These are phyloP conservation scores for Hololepta plana DNA, from an alignment of 2,888 invertebrate species.

Conservation along the genomic window DNA sequence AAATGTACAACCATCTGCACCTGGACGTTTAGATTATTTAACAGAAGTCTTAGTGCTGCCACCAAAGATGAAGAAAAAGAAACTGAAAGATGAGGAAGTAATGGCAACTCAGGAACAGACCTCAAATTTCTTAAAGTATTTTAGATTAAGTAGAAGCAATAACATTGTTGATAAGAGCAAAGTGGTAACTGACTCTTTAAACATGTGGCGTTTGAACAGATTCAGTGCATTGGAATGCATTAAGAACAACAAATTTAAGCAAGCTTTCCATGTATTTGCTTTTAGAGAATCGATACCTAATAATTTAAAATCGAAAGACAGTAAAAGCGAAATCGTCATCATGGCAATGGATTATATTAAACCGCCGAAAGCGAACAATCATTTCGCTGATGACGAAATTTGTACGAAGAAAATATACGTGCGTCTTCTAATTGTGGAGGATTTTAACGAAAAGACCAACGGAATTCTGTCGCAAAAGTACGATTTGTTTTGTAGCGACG, in stretches of 20 bases:
- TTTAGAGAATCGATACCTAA: slow-evolving; percentile 15
- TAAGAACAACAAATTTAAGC: slow-evolving; percentile 10
- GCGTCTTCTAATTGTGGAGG: too few relatives aligned
- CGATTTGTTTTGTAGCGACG: slow-evolving; percentile 33
- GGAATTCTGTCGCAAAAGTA: too few relatives aligned
- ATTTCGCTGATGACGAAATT: too few relatives aligned
- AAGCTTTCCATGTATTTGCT: slow-evolving; percentile 26
- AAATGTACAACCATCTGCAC: slow-evolving; percentile 31
- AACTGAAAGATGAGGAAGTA: slow-evolving; percentile 5
- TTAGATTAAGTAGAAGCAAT: neutral
- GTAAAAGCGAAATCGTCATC: slow-evolving; percentile 9
- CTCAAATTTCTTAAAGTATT: slow-evolving; percentile 1
- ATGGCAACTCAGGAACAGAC: neutral
- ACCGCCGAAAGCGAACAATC: slow-evolving; percentile 9
- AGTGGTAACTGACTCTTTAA: slow-evolving; percentile 6
- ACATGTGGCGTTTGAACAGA: too few relatives aligned
- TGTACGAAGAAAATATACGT: too few relatives aligned
- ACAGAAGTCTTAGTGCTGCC: slow-evolving; percentile 29
- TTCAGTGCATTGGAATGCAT: slow-evolving; percentile 8
- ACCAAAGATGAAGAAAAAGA: slow-evolving; percentile 10
- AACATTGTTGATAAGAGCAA: slow-evolving; percentile 6
- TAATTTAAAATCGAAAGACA: slow-evolving; percentile 9
- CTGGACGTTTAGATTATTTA: slow-evolving; percentile 37
- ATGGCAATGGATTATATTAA: slow-evolving; percentile 13
- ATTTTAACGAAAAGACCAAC: too few relatives aligned